phyloP scores from a whole-genome alignment of 92 coral and sea anemone genomes.

The Paramuricea clavata region DNA sequence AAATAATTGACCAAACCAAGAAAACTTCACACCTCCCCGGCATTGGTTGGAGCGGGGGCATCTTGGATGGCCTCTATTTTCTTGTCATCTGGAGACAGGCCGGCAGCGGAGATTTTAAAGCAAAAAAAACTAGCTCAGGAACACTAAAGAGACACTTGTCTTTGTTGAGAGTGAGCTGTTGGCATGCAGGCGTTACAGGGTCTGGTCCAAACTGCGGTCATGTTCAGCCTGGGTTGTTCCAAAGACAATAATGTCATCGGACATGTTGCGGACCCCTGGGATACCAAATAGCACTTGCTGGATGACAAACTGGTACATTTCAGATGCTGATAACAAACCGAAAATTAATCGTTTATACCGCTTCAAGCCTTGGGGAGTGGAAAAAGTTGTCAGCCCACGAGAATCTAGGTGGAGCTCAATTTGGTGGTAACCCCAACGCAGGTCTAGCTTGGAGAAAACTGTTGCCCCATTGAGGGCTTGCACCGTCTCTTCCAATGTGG shows the following conservation, averaged over 20 bases:
- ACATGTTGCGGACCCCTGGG: slow-evolving; percentile 43
- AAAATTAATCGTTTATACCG: no score
- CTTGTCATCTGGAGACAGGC: not conserved
- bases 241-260: slow-evolving; percentile 54
- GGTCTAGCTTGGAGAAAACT: no score
- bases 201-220: slow-evolving; percentile 30
- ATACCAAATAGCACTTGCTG: no score
- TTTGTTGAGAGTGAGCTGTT: slow-evolving; percentile 46
- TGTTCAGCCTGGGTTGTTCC: slow-evolving; percentile 25
- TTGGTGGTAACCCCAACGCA: no score
- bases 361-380: slow-evolving; percentile 36
- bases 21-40: slow-evolving; percentile 42
- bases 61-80: slow-evolving; percentile 21
- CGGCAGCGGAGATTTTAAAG: slow-evolving; percentile 12
- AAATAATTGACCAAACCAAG: slow-evolving; percentile 46
- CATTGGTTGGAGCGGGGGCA: slow-evolving; percentile 9
- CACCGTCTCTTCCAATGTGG: slow-evolving; percentile 14
- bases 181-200: slow-evolving; percentile 18
- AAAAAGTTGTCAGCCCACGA: slow-evolving; percentile 41
- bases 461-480: no score
- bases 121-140: slow-evolving; percentile 29
- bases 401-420: no score
- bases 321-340: no score
- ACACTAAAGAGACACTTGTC: slow-evolving; percentile 38
- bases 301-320: no score